Conservation (phyloP, 2,797 vertebrate species). For the Danio choprae region DNA sequence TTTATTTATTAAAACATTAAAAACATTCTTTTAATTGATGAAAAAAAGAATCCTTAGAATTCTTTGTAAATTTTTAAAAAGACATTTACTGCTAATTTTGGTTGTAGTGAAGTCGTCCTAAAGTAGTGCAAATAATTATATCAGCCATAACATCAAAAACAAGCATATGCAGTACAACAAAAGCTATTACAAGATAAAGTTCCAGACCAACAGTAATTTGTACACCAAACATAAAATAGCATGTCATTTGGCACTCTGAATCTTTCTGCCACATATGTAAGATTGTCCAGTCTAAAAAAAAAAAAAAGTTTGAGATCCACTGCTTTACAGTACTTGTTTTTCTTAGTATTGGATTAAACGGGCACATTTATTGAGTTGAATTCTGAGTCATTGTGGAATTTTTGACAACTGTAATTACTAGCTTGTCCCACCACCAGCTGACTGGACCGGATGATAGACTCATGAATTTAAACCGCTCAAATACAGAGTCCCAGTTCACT, state of each 20-base stretch:
- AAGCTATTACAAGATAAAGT: neutral
- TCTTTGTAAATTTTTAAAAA: too few species aligned
- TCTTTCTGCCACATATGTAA: neutral
- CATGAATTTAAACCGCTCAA: constrained; percentile 36
- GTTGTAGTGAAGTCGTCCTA: neutral
- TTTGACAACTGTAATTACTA: constrained; percentile 2
- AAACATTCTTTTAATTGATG: too few species aligned
- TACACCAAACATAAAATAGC: neutral
- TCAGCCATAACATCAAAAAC: too few species aligned
- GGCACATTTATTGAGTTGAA: neutral
- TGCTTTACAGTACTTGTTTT: neutral
- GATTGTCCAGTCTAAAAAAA: too few species aligned
- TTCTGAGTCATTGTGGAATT: constrained; percentile 10
- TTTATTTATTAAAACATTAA: too few species aligned
- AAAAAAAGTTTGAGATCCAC: neutral
- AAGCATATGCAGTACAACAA: neutral
- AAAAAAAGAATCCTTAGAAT: too few species aligned
- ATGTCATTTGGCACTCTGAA: neutral
- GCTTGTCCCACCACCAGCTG: constrained; percentile 3
- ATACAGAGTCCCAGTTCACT: constrained; percentile 22
- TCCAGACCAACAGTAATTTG: neutral
- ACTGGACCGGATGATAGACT: constrained; percentile 28
- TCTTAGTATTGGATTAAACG: neutral
- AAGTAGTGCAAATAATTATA: neutral
- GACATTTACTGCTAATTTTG: too few species aligned